Conservation (phyloP, 2,113 vertebrate genomes). For the Electrona antarctica region DNA sequence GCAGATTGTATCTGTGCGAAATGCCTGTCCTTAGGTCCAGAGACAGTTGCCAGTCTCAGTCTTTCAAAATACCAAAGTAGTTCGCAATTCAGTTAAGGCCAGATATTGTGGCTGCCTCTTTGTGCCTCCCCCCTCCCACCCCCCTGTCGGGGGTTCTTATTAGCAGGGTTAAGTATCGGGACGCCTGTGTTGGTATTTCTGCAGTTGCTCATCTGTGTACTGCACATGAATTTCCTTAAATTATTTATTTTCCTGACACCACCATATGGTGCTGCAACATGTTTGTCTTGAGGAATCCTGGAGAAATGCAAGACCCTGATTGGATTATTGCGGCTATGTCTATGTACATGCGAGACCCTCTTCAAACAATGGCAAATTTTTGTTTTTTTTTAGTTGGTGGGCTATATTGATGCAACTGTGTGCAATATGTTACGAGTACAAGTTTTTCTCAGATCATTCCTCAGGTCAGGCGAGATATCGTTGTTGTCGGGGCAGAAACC, state of each 20-base stretch:
- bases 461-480: too few relatives aligned
- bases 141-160: conserved; percentile 67
- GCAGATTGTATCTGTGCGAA: conserved; percentile 76
- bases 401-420: conserved; percentile 71
- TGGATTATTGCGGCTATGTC: conserved; percentile 60
- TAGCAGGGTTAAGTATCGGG: conserved; percentile 71
- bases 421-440: conserved; percentile 53
- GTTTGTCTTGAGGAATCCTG: conserved; percentile 72
- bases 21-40: conserved; percentile 64
- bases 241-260: conserved; percentile 81
- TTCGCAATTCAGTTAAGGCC: conserved; percentile 76
- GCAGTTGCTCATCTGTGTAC: conserved; percentile 65
- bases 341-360: conserved; percentile 72
- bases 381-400: conserved; percentile 68
- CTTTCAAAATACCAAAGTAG: conserved; percentile 77
- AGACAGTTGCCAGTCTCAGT: conserved; percentile 77
- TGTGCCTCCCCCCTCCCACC: conserved; percentile 20
- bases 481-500: too few relatives aligned
- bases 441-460: conserved; percentile 37
- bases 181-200: conserved; percentile 77
- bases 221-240: conserved; percentile 72
- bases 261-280: conserved; percentile 74
- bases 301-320: conserved; percentile 65
- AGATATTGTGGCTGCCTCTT: conserved; percentile 54
- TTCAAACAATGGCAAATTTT: conserved; percentile 74